Conservation (phyloP, 2,113 vertebrate species). For the Chinchilla lanigera region DNA sequence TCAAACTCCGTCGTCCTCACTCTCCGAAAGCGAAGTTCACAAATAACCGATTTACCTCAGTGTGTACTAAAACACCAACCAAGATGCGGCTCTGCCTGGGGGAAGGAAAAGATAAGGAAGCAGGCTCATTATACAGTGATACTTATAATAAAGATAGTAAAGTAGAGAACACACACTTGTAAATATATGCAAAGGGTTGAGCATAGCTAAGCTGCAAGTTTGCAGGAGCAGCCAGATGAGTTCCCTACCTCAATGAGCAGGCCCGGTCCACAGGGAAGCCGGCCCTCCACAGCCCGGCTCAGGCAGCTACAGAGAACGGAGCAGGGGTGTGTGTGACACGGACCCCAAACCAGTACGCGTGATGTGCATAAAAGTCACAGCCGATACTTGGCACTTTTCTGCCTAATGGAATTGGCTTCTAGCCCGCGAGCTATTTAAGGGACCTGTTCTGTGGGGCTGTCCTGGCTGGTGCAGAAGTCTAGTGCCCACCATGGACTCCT, state of each 20-base stretch:
- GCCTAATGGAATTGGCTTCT: neutral
- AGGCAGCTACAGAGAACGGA: neutral
- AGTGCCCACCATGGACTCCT: neutral
- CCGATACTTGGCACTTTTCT: neutral
- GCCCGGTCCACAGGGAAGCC: neutral
- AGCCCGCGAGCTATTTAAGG: neutral
- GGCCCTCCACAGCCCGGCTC: neutral
- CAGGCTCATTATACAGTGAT: neutral
- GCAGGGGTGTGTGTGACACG: neutral
- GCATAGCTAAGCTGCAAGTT: neutral
- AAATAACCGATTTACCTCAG: neutral
- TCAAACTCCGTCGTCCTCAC: neutral
- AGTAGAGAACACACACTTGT: neutral
- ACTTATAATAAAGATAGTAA: neutral
- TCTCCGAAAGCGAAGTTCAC: neutral
- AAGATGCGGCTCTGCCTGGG: neutral
- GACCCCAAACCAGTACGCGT: neutral
- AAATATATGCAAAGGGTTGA: neutral
- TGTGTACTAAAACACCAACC: neutral
- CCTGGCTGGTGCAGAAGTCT: neutral
- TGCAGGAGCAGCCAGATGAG: accelerated
- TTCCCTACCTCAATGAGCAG: neutral
- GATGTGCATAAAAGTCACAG: neutral
- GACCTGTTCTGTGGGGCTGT: neutral
- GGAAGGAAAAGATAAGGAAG: neutral